These are phyloP conservation scores for Sebastes dallii DNA, from an alignment of 2,797 vertebrate species.

Conservation along the genomic window DNA sequence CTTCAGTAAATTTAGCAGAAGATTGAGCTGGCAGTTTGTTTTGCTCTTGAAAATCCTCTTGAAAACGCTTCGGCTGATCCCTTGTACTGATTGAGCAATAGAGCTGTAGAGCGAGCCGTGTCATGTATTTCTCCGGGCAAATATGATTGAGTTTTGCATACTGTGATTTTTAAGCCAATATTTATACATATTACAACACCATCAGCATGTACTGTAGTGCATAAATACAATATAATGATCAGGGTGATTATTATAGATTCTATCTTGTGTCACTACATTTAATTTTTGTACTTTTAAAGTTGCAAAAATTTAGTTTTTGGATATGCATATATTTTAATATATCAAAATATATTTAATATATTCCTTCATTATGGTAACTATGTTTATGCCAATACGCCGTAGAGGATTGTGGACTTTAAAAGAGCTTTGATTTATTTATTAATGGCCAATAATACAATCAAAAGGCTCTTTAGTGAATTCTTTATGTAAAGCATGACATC, in stretches of 20 bases:
- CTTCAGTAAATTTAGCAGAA: slow-evolving; percentile 18
- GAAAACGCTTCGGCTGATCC: slow-evolving; percentile 16
- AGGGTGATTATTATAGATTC: neutral
- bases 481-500: neutral
- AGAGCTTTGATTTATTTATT: neutral
- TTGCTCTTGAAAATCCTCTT: slow-evolving; percentile 32
- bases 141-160: neutral
- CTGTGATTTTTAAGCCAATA: neutral
- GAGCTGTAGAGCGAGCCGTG: neutral
- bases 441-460: neutral
- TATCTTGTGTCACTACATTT: neutral
- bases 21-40: slow-evolving; percentile 19
- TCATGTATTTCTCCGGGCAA: neutral
- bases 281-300: neutral
- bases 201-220: neutral
- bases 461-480: neutral
- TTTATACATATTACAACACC: neutral
- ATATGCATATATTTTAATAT: slow-evolving; percentile 1
- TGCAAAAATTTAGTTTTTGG: neutral
- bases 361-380: neutral
- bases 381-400: neutral
- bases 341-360: neutral
- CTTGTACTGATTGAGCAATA: slow-evolving; percentile 6
- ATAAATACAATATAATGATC: slow-evolving; percentile 4
- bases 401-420: neutral